phyloP scores from a whole-genome alignment of 2,888 invertebrate species.

The Candidula unifasciata region DNA sequence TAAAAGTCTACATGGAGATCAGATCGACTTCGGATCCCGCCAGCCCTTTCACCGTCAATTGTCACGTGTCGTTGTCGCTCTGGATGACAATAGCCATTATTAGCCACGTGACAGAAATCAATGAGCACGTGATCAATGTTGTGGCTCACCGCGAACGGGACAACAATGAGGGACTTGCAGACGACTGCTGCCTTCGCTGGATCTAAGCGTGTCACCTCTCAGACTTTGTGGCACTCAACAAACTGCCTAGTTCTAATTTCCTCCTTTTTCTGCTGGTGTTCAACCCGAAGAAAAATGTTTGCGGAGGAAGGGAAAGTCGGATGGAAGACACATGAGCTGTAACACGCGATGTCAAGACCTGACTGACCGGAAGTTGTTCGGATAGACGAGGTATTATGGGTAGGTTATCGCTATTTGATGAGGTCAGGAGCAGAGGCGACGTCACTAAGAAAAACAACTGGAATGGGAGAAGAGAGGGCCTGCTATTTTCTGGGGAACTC shows the following conservation, averaged over 20 bases:
- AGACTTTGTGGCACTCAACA: background rate
- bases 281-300: background rate
- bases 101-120: background rate
- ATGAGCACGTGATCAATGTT: background rate
- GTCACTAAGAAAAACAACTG: too few relatives aligned
- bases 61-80: background rate
- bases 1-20: too few relatives aligned
- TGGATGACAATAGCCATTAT: background rate
- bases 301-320: background rate
- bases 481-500: too few relatives aligned
- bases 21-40: too few relatives aligned
- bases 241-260: background rate
- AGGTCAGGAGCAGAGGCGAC: constrained; percentile 16
- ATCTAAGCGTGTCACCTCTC: background rate
- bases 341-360: background rate
- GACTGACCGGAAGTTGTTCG: background rate
- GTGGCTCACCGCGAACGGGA: background rate
- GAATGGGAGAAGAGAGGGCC: too few relatives aligned
- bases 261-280: background rate
- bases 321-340: background rate
- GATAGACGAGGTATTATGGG: background rate
- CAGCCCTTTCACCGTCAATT: background rate
- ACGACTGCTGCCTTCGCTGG: background rate
- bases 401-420: constrained; percentile 5
- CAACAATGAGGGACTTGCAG: background rate